phyloP scores from a whole-genome alignment of 2,113 vertebrate genomes.

The Clarias batrachus region DNA sequence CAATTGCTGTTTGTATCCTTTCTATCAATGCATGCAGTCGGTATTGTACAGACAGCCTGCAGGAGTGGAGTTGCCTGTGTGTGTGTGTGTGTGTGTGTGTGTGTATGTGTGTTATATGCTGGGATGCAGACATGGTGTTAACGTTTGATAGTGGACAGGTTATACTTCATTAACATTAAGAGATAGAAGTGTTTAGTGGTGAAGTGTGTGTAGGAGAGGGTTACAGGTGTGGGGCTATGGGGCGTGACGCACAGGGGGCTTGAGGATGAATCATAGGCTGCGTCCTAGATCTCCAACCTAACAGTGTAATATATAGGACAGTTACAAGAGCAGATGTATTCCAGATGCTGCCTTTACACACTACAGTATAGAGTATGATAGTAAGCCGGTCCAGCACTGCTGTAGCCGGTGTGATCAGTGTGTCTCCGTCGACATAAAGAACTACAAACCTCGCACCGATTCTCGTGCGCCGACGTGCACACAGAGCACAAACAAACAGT shows the following conservation, averaged over 20 bases:
- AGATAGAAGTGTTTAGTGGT: slow-evolving; percentile 3
- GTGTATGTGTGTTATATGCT: neutral
- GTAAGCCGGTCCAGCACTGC: neutral
- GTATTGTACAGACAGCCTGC: neutral
- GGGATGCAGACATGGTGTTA: neutral
- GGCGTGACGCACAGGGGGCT: slow-evolving; percentile 60
- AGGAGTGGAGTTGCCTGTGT: neutral
- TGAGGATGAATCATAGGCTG: slow-evolving; percentile 65
- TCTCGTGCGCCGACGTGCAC: neutral
- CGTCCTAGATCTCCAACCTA: slow-evolving; percentile 15
- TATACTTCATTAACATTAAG: neutral
- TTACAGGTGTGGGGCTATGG: slow-evolving; percentile 65
- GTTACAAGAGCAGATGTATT: neutral
- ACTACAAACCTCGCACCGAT: neutral
- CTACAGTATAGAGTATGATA: too few relatives aligned
- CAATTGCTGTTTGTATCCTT: neutral
- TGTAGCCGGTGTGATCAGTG: neutral
- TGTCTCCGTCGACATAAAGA: slow-evolving; percentile 12
- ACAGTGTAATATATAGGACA: neutral
- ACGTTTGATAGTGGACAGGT: neutral
- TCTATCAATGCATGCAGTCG: neutral
- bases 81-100: neutral
- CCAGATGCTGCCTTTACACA: neutral
- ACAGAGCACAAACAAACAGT: neutral
- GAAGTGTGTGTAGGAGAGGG: slow-evolving; percentile 33